These are phyloP conservation scores for Tubulanus polymorphus DNA, from an alignment of 2,888 invertebrate genomes.

Conservation along the genomic window DNA sequence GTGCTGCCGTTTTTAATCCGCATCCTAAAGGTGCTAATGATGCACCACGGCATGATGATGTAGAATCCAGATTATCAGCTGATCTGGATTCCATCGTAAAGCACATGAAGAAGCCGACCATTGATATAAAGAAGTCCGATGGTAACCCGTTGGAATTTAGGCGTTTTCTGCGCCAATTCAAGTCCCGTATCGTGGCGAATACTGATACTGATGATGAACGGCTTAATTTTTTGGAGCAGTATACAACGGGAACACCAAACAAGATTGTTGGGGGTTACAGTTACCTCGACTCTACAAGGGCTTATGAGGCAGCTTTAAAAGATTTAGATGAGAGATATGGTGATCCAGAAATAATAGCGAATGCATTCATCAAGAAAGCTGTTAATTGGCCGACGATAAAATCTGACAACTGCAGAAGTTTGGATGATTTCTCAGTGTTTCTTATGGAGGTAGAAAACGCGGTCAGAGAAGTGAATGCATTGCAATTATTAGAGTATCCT, in stretches of 20 bases:
- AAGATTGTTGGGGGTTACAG: conserved; percentile 11
- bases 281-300: conserved; percentile 4
- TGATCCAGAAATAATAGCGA: conserved; percentile 6
- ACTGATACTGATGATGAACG: conserved; percentile 9
- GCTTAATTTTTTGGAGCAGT: conserved; percentile 13
- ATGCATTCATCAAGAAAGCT: conserved; percentile 13
- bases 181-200: conserved; percentile 4
- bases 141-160: conserved; percentile 2
- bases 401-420: conserved; percentile 7
- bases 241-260: conserved; percentile 10
- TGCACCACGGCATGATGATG: not conserved
- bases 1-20: no score
- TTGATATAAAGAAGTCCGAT: conserved; percentile 1
- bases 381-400: conserved; percentile 10
- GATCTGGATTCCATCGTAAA: not conserved
- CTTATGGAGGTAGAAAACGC: conserved; percentile 8
- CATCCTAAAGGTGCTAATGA: no score
- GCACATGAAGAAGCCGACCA: not conserved
- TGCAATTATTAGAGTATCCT: conserved; percentile 7
- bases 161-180: conserved; percentile 8
- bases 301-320: conserved; percentile 7
- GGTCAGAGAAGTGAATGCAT: conserved; percentile 2
- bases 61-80: not conserved
- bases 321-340: conserved; percentile 13
- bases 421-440: conserved; percentile 12